Percentiles rank a stretch among this genome's conserved stretches.
These are phyloP conservation scores for Phyllostomus hastatus DNA, from an alignment of 2,113 vertebrate species.

Conservation along the genomic window DNA sequence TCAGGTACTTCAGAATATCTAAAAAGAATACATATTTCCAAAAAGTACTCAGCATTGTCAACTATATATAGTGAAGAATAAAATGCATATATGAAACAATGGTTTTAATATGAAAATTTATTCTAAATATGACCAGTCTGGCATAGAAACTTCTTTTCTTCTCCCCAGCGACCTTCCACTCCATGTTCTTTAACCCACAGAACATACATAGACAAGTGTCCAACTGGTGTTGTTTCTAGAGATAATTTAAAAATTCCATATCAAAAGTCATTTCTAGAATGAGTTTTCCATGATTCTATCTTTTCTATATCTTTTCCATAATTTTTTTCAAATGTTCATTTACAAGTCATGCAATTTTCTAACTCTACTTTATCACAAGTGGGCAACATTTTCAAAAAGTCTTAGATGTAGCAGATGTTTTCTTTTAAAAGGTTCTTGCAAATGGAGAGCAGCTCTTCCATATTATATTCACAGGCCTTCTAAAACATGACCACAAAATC, in stretches of 20 bases:
- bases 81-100: background rate
- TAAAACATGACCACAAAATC: too few species aligned
- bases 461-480: too few species aligned
- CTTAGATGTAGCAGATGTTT: background rate
- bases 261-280: background rate
- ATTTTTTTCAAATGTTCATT: background rate
- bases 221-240: background rate
- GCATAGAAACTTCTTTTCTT: background rate
- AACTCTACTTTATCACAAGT: background rate
- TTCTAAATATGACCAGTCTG: background rate
- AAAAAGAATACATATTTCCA: background rate
- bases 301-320: background rate
- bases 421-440: background rate
- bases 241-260: background rate
- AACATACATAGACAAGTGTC: background rate
- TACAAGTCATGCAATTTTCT: background rate
- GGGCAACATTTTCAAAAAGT: background rate
- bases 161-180: background rate
- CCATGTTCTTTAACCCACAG: background rate
- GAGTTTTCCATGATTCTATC: background rate
- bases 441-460: too few species aligned
- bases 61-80: background rate
- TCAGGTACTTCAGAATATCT: background rate
- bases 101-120: background rate
- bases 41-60: background rate